phyloP scores from a whole-genome alignment of 2,888 invertebrate genomes.

The Pseudococcus longispinus region DNA sequence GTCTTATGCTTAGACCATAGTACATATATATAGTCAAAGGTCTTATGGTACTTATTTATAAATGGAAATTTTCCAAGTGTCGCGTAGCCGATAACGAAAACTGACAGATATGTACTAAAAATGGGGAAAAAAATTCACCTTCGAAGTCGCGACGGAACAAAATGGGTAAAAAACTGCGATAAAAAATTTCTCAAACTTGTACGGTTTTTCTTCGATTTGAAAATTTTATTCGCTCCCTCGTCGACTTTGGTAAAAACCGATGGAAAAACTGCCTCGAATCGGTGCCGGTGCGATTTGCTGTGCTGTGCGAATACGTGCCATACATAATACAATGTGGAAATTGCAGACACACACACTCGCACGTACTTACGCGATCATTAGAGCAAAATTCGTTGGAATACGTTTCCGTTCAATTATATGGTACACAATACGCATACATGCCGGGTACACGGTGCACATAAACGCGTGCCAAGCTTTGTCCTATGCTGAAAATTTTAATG shows the following conservation, averaged over 20 bases:
- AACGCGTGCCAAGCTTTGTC: conserved; percentile 22
- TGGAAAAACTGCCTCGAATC: too few species aligned
- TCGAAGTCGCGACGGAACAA: not conserved
- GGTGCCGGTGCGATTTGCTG: too few species aligned
- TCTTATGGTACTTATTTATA: not conserved
- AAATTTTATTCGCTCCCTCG: not conserved
- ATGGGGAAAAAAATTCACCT: not conserved
- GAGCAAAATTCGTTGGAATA: not conserved
- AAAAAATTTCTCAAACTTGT: not conserved
- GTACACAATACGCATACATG: not conserved
- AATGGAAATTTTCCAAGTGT: not conserved
- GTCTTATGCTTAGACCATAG: too few species aligned
- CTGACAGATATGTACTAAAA: not conserved
- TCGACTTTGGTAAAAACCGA: too few species aligned
- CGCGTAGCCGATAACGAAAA: not conserved
- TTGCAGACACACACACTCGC: not conserved
- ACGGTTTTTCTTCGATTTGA: too few species aligned
- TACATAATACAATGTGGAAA: too few species aligned
- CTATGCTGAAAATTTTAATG: conserved; percentile 25
- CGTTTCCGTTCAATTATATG: not conserved
- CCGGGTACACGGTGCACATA: not conserved
- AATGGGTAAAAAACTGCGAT: not conserved
- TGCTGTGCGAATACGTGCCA: too few species aligned
- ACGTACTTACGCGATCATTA: not conserved
- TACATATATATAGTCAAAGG: too few species aligned